Percentiles rank a stretch among this genome's conserved stretches.
These are phyloP conservation scores for Drosophila oshimai DNA, from an alignment of 1,140 invertebrate genomes.

Conservation along the genomic window DNA sequence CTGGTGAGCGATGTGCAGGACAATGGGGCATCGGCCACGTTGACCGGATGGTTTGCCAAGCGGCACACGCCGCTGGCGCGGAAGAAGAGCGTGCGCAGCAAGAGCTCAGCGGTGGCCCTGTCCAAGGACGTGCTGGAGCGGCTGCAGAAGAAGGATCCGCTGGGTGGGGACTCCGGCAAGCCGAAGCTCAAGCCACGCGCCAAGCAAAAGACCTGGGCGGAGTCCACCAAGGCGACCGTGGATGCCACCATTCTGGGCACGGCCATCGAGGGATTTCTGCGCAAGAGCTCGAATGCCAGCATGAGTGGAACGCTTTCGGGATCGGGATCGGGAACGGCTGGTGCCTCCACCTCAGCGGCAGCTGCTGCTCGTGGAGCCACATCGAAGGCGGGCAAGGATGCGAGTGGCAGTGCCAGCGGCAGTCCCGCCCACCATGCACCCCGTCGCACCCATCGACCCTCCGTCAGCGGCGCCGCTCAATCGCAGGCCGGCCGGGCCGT, in stretches of 20 bases:
- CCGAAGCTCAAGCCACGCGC: constrained; percentile 75
- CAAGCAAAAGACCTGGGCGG: constrained; percentile 74
- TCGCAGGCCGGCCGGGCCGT: constrained; percentile 70
- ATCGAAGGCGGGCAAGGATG: constrained; percentile 52
- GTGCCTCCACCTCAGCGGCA: constrained; percentile 69
- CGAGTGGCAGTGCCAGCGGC: constrained; percentile 21
- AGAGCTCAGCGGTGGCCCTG: constrained; percentile 83
- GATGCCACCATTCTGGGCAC: constrained; percentile 90
- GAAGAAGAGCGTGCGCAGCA: constrained; percentile 84
- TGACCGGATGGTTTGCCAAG: constrained; percentile 89
- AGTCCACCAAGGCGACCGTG: constrained; percentile 83
- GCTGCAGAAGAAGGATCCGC: constrained; percentile 78
- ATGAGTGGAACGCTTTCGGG: constrained; percentile 56
- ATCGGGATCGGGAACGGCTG: constrained; percentile 80
- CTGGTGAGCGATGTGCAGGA: constrained; percentile 76
- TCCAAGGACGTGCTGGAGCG: constrained; percentile 84
- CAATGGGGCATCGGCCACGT: constrained; percentile 83
- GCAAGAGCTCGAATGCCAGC: constrained; percentile 83
- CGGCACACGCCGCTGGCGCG: constrained; percentile 88
- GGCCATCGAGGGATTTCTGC: constrained; percentile 91
- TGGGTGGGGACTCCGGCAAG: constrained; percentile 63
- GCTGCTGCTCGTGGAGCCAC: constrained; percentile 47
- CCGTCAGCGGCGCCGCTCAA: constrained; percentile 56
- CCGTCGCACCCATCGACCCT: constrained; percentile 42
- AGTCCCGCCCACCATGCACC: constrained; percentile 21